phyloP scores from a whole-genome alignment of 2,888 invertebrate genomes.

The Helleia helle region DNA sequence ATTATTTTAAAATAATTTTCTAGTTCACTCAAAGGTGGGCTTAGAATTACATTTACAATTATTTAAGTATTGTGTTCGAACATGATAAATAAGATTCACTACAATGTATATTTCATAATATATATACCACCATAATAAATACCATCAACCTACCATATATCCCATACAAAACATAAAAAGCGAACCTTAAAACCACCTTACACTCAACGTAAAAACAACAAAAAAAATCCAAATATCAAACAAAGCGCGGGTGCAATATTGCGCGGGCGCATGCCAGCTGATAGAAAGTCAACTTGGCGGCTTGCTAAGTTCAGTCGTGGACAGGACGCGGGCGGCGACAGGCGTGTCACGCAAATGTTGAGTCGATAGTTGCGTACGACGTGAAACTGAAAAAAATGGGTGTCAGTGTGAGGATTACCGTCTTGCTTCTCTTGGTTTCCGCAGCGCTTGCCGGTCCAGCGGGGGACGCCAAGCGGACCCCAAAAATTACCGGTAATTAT shows the following conservation, averaged over 20 bases:
- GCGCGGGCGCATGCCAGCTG: conserved; percentile 52
- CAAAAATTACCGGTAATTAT: conserved; percentile 45
- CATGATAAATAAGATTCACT: no score
- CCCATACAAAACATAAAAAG: no score
- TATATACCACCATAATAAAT: no score
- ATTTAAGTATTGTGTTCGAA: no score
- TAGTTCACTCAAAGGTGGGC: no score
- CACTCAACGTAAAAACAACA: no score
- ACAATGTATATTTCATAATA: no score
- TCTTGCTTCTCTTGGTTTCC: conserved; percentile 51
- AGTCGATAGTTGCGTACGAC: conserved; percentile 64
- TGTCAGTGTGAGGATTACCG: conserved; percentile 60
- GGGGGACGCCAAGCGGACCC: conserved; percentile 36
- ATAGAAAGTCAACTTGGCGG: conserved; percentile 57
- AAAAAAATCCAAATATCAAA: conserved; percentile 26
- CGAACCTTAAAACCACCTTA: no score
- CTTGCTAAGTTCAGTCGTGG: conserved; percentile 44
- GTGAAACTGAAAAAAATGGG: conserved; percentile 47
- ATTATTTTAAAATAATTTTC: no score
- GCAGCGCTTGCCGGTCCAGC: conserved; percentile 49
- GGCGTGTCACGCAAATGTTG: conserved; percentile 63
- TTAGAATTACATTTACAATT: no score
- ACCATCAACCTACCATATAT: no score
- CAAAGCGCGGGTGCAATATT: conserved; percentile 34
- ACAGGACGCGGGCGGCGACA: conserved; percentile 38